These are phyloP conservation scores for Pteropus alecto DNA, from an alignment of 2,113 vertebrate species.

Conservation along the genomic window DNA sequence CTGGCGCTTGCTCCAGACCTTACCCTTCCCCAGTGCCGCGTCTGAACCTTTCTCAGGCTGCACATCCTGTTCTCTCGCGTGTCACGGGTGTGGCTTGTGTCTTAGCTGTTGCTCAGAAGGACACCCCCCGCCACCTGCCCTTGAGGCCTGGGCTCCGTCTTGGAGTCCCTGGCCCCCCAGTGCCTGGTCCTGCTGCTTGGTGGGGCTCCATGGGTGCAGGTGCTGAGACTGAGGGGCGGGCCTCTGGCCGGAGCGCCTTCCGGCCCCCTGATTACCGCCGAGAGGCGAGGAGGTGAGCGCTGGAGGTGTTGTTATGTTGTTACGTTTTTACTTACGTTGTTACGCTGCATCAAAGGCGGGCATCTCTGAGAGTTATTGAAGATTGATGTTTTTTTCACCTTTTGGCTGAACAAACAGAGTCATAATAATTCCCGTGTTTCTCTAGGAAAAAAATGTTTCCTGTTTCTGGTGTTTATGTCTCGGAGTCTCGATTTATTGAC, in stretches of 20 bases:
- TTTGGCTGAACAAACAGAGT: background rate
- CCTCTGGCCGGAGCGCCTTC: background rate
- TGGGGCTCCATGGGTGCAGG: fast-evolving
- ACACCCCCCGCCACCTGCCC: fast-evolving
- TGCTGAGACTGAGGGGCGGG: background rate
- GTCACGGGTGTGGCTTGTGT: fast-evolving
- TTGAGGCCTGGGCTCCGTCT: background rate
- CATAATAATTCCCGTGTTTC: background rate
- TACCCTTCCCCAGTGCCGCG: too few species aligned
- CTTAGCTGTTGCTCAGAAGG: background rate
- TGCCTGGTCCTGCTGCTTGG: background rate
- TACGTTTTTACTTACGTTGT: background rate
- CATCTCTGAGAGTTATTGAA: background rate
- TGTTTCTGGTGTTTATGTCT: too few species aligned
- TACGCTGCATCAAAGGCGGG: background rate
- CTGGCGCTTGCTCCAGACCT: fast-evolving
- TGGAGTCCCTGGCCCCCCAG: background rate
- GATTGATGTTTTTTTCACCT: background rate
- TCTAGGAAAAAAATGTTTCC: background rate
- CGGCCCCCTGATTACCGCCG: background rate
- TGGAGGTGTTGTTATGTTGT: background rate
- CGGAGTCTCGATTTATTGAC: background rate
- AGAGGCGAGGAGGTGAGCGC: too few species aligned
- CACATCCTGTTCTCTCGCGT: fast-evolving
- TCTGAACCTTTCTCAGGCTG: background rate